phyloP scores from a whole-genome alignment of 2,113 vertebrate species.

The Gnathonemus echidnorhynchus region DNA sequence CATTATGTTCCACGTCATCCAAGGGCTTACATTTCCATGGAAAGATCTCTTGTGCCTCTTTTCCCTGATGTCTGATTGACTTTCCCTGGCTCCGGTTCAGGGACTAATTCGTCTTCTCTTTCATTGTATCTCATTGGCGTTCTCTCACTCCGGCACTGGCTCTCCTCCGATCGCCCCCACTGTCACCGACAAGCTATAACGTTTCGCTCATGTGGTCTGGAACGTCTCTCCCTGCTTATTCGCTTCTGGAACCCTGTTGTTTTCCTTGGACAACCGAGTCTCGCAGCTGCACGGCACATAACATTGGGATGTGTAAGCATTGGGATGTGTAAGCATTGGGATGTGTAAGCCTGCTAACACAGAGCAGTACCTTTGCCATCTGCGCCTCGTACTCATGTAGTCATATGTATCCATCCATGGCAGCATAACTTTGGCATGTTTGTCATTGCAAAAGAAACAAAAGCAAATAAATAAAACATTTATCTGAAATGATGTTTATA shows the following conservation, averaged over 20 bases:
- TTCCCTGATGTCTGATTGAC: neutral
- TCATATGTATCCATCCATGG: neutral
- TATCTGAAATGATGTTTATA: neutral
- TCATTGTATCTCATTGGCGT: neutral
- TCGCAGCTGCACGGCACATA: neutral
- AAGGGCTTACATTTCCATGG: neutral
- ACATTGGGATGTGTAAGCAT: neutral
- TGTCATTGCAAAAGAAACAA: neutral
- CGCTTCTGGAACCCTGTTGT: neutral
- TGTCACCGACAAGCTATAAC: neutral
- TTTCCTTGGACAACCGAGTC: neutral
- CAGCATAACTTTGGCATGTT: neutral
- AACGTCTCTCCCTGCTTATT: neutral
- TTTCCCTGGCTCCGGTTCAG: neutral
- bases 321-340: neutral
- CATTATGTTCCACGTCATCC: neutral
- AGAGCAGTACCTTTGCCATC: neutral
- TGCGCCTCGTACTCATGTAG: too few species aligned
- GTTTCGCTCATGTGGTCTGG: constrained; percentile 1
- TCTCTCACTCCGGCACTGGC: neutral
- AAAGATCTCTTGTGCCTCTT: neutral
- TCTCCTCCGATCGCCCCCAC: neutral
- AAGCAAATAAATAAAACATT: neutral
- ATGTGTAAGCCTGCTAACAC: neutral
- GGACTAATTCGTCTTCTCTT: neutral